phyloP scores from a whole-genome alignment of 2,888 invertebrate genomes.

The Dicranocentrus wangi region DNA sequence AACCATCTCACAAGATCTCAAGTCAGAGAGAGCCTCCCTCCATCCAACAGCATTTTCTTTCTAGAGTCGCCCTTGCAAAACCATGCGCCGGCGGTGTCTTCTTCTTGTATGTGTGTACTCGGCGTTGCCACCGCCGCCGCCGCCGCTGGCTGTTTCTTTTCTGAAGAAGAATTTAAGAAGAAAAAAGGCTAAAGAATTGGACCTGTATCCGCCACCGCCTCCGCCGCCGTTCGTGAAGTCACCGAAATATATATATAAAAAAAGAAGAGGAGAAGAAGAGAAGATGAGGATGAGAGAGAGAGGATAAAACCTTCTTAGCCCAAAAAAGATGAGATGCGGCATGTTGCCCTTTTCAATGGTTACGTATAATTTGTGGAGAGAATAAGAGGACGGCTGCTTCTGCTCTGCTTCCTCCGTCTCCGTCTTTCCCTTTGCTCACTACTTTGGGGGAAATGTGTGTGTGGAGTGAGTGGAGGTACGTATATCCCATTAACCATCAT shows the following conservation, averaged over 20 bases:
- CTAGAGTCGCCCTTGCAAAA: no score
- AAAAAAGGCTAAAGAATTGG: no score
- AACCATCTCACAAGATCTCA: background rate
- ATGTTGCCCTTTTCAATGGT: slow-evolving; percentile 65
- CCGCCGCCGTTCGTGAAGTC: slow-evolving; percentile 22
- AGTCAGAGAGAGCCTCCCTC: background rate
- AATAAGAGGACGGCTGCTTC: no score
- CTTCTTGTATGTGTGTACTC: background rate
- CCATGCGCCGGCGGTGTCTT: no score
- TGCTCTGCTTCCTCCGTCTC: slow-evolving; percentile 37
- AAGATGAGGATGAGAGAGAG: slow-evolving; percentile 26
- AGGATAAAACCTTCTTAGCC: slow-evolving; percentile 56
- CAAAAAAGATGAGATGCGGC: slow-evolving; percentile 64
- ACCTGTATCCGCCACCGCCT: no score
- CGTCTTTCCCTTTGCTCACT: slow-evolving; percentile 18
- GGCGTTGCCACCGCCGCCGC: background rate
- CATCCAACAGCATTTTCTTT: slow-evolving; percentile 2
- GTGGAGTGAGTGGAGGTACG: background rate
- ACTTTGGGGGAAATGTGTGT: background rate
- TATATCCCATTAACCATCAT: slow-evolving; percentile 56
- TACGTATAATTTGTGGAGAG: slow-evolving; percentile 58
- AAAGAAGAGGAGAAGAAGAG: slow-evolving; percentile 11
- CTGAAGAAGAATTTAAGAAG: slow-evolving; percentile 20
- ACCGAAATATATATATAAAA: no score
- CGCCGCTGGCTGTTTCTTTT: slow-evolving; percentile 6